These are phyloP conservation scores for Paedocypris sp. DNA, from an alignment of 2,113 vertebrate species.

Conservation along the genomic window DNA sequence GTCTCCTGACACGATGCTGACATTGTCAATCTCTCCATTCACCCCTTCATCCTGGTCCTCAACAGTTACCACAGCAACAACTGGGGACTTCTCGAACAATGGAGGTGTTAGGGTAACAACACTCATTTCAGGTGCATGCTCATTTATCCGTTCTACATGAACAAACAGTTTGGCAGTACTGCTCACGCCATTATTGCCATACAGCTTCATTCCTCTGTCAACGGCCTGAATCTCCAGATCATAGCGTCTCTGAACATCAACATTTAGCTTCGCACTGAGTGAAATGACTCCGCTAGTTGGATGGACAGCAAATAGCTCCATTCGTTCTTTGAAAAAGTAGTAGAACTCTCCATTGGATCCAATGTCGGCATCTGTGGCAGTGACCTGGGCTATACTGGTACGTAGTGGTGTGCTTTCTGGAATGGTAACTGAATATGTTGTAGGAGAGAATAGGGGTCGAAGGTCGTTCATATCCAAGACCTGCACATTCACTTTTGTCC, in stretches of 20 bases:
- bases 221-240: slow-evolving; percentile 92
- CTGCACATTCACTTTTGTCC: slow-evolving; percentile 90
- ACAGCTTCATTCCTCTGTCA: slow-evolving; percentile 95
- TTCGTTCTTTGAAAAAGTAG: slow-evolving; percentile 92
- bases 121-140: slow-evolving; percentile 72
- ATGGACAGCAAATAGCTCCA: slow-evolving; percentile 89
- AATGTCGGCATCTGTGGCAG: slow-evolving; percentile 93
- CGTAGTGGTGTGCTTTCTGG: slow-evolving; percentile 89
- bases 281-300: slow-evolving; percentile 90
- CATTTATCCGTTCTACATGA: slow-evolving; percentile 85
- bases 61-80: slow-evolving; percentile 72
- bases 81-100: slow-evolving; percentile 65
- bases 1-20: slow-evolving; percentile 80
- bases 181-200: slow-evolving; percentile 94
- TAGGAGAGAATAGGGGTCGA: slow-evolving; percentile 96
- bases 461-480: slow-evolving; percentile 98
- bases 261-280: slow-evolving; percentile 80
- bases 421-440: slow-evolving; percentile 89
- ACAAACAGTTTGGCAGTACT: slow-evolving; percentile 94
- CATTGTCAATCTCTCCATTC: slow-evolving; percentile 85
- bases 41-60: slow-evolving; percentile 81
- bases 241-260: slow-evolving; percentile 75
- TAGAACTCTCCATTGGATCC: slow-evolving; percentile 98
- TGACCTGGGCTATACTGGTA: slow-evolving; percentile 95
- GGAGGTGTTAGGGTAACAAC: slow-evolving; percentile 70